Evolutionary conservation across 1,140 invertebrate genomes (phyloP).

Genomic region (Zaprionus inermis): DNA sequence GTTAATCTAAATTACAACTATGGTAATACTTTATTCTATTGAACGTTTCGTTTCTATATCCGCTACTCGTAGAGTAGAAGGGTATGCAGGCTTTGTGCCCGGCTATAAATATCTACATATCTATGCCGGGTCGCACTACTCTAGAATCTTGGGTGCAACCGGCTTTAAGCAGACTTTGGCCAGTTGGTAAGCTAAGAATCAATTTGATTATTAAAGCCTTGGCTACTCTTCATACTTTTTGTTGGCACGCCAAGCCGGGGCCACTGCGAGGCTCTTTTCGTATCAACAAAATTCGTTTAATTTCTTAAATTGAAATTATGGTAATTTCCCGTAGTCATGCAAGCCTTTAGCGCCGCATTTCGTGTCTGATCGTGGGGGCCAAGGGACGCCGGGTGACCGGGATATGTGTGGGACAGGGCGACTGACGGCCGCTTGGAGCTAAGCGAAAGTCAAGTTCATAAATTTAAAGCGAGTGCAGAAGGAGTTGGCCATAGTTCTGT

Average conservation of each 20-base stretch:
- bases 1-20: neutral
- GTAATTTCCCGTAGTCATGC: slow-evolving; percentile 80
- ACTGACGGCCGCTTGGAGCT: slow-evolving; percentile 26
- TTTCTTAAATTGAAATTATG: slow-evolving; percentile 83
- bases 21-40: neutral
- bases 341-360: slow-evolving; percentile 64
- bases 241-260: slow-evolving; percentile 25
- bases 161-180: neutral
- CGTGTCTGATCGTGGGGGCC: slow-evolving; percentile 55
- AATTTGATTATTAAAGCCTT: slow-evolving; percentile 50
- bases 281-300: slow-evolving; percentile 70
- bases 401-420: neutral
- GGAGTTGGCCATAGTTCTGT: slow-evolving; percentile 40
- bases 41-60: no score
- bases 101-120: no score
- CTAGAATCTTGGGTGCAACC: neutral
- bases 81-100: no score
- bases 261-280: slow-evolving; percentile 48
- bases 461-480: slow-evolving; percentile 56
- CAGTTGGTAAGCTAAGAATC: slow-evolving; percentile 8
- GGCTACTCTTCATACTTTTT: slow-evolving; percentile 7
- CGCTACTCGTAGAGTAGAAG: no score
- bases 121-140: no score
- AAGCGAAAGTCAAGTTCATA: slow-evolving; percentile 77
- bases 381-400: neutral